Percentiles rank a stretch among this genome's conserved stretches.
These are phyloP conservation scores for Phaenicophaeus curvirostris DNA, from an alignment of 2,797 vertebrate genomes.

Conservation along the genomic window DNA sequence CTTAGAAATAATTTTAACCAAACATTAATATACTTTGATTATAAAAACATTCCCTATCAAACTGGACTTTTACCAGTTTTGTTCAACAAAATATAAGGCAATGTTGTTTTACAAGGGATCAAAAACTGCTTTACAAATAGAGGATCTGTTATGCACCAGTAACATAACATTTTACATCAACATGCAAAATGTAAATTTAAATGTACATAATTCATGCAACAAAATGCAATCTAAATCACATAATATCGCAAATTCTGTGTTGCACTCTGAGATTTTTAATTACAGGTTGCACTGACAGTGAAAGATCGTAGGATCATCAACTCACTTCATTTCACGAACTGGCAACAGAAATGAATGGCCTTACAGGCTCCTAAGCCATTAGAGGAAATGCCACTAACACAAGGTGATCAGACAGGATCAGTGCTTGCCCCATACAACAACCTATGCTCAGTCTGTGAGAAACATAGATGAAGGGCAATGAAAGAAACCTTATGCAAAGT, in stretches of 20 bases:
- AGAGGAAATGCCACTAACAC: background rate
- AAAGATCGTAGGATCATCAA: background rate
- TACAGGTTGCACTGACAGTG: background rate
- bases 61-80: background rate
- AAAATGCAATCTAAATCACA: background rate
- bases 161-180: background rate
- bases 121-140: background rate
- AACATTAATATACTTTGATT: background rate
- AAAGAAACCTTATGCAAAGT: background rate
- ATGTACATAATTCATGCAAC: background rate
- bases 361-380: background rate
- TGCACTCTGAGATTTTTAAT: background rate
- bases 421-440: rapidly evolving
- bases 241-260: background rate
- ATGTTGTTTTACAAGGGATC: background rate
- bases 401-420: background rate
- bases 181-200: background rate
- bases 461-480: background rate
- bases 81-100: background rate
- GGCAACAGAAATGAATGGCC: background rate
- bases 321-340: background rate
- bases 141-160: background rate
- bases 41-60: background rate
- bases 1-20: background rate
- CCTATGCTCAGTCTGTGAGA: background rate